phyloP scores from a whole-genome alignment of 2,113 vertebrate genomes.

The Sinosuthora webbiana region DNA sequence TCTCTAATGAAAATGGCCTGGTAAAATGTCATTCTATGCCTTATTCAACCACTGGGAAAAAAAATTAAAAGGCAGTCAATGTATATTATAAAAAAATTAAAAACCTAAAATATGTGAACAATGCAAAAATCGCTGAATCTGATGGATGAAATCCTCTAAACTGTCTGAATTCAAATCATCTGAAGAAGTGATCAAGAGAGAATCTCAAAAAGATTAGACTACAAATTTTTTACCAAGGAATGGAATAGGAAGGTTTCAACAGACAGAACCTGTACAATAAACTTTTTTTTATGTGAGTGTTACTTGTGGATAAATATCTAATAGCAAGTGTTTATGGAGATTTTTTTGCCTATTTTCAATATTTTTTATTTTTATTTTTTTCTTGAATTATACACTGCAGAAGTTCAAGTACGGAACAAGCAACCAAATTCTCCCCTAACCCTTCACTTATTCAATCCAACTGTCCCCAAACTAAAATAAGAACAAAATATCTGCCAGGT shows the following conservation, averaged over 20 bases:
- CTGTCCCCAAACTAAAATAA: not conserved
- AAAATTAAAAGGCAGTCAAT: not conserved
- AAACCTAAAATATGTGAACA: not conserved
- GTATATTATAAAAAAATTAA: not conserved
- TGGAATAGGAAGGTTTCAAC: not conserved
- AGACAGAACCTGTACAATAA: not conserved
- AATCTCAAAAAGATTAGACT: not conserved
- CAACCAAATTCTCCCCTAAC: not conserved
- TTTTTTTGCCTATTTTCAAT: not conserved
- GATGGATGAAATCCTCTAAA: not conserved
- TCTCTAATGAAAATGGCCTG: not conserved
- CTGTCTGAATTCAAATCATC: not conserved
- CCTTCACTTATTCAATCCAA: not conserved
- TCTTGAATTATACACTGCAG: not conserved
- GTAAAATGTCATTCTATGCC: not conserved
- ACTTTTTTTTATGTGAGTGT: not conserved
- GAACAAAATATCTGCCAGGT: not conserved
- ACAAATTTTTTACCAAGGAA: not conserved
- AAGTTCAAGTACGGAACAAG: not conserved
- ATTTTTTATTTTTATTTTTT: not conserved
- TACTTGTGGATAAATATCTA: not conserved
- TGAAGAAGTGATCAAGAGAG: not conserved
- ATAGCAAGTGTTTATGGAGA: not conserved
- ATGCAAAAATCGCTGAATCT: not conserved
- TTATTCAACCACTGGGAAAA: fast-evolving